Percentiles rank a stretch among this genome's conserved stretches.
Evolutionary conservation across 2,113 vertebrate species (phyloP).

Genomic region (Danionella cerebrum): DNA sequence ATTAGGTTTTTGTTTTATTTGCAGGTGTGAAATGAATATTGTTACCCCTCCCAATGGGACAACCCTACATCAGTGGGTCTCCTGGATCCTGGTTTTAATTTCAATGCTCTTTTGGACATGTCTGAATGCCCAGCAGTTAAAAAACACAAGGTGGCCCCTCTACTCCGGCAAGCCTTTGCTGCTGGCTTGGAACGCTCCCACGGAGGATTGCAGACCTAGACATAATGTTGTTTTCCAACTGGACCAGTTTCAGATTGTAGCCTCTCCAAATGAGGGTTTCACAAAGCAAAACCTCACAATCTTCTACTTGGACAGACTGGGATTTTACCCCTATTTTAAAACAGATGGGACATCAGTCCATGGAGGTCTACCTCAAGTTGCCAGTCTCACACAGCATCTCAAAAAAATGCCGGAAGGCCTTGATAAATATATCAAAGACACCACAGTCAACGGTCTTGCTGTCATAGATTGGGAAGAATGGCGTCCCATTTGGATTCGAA

Average conservation of each 20-base stretch:
- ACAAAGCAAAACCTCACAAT: slow-evolving; percentile 70
- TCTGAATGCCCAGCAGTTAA: slow-evolving; percentile 52
- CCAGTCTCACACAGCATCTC: slow-evolving; percentile 59
- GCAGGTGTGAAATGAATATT: slow-evolving; percentile 3
- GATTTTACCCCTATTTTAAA: slow-evolving; percentile 68
- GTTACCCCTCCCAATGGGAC: background rate
- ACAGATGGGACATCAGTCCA: slow-evolving; percentile 44
- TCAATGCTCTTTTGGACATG: slow-evolving; percentile 45
- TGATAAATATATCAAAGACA: slow-evolving; percentile 58
- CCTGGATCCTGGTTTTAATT: slow-evolving; percentile 41
- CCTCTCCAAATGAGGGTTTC: slow-evolving; percentile 69
- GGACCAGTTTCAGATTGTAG: slow-evolving; percentile 66
- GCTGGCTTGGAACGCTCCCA: slow-evolving; percentile 74
- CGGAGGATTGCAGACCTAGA: slow-evolving; percentile 64
- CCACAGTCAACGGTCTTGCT: slow-evolving; percentile 61
- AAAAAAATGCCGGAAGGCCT: slow-evolving; percentile 59
- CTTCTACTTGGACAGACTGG: slow-evolving; percentile 72
- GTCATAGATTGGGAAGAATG: slow-evolving; percentile 80
- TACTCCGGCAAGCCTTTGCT: slow-evolving; percentile 65
- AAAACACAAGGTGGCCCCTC: slow-evolving; percentile 65
- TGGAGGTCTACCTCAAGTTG: slow-evolving; percentile 65
- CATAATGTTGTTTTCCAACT: slow-evolving; percentile 55
- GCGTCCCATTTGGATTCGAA: slow-evolving; percentile 75
- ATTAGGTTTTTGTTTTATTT: background rate
- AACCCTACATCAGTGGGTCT: background rate